Evolutionary conservation across 2,888 invertebrate species (phyloP).

Genomic region (Hirtodrosophila confusa): DNA sequence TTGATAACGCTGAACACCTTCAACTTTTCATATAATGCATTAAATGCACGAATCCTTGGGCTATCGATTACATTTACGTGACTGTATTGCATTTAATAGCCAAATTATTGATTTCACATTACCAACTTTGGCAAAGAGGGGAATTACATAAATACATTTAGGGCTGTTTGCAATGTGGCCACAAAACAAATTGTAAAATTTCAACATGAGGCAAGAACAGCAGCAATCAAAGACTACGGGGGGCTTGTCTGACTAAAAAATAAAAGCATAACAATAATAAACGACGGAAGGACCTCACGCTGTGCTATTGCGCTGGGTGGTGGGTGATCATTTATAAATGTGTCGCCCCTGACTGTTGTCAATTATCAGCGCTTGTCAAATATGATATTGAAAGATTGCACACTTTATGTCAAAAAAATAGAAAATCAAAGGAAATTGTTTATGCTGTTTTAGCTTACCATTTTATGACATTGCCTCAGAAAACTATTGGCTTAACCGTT

Average conservation of each 20-base stretch:
- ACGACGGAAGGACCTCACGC: constrained; percentile 46
- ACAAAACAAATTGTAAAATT: constrained; percentile 33
- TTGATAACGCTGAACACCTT: not conserved
- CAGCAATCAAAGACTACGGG: constrained; percentile 8
- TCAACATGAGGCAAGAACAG: constrained; percentile 3
- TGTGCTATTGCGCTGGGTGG: constrained; percentile 29
- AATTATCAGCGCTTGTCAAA: constrained; percentile 52
- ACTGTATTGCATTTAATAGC: constrained; percentile 45
- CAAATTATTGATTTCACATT: constrained; percentile 66
- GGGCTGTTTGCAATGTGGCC: constrained; percentile 14
- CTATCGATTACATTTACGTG: constrained; percentile 38
- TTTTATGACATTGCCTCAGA: constrained; percentile 42
- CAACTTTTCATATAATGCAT: constrained; percentile 2
- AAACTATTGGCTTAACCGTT: constrained; percentile 29
- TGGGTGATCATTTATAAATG: constrained; percentile 60
- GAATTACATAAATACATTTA: not conserved
- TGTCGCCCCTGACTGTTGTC: constrained; percentile 49
- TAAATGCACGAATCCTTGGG: not conserved
- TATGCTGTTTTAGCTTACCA: not conserved
- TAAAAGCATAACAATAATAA: constrained; percentile 13
- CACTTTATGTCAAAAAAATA: constrained; percentile 2
- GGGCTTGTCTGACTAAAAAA: not conserved
- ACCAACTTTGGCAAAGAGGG: constrained; percentile 14
- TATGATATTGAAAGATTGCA: constrained; percentile 23
- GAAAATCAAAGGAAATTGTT: not conserved